Base-by-base conservation (phyloP, 2,888 invertebrate genomes). In the Mamestra brassicae region DNA sequence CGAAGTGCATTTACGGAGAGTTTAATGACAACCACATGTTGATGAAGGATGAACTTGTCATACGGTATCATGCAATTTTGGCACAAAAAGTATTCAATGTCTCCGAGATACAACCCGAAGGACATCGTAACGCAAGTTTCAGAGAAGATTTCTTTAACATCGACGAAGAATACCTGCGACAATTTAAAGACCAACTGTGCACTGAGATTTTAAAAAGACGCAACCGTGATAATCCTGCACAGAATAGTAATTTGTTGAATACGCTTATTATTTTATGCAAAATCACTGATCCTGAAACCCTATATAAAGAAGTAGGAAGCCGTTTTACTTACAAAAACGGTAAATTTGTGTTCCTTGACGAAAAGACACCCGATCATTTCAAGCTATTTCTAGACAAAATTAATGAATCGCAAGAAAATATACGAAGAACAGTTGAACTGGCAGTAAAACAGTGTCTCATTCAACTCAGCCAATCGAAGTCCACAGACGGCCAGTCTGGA, bases 31-130 rank as follows among this genome's bases (percentile, higher is more conserved):
- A 54, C 13, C 42, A 73, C 63, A 5, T 66, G 38, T 70, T 76
- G 47, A 67, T 80, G 72, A 67, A 68, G 15, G 67, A 82, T 45
- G 80, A 84, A 3, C 60, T 60, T 10, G 67, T 84, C 26, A 6
- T 70, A 6, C 61, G 13, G 8, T 84, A 79, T 38, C 84, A 84
- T 36, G 77, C 76, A 1, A 57, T 82, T 17, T 55, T 84, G 15
- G 72, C 68, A 2, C 55, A 74, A 36, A 64, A 65, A 4, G 72
- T 79, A 17, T 69, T 84, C 3, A n/a, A 74, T 7, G 42, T 82
- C 11, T 69, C 76, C 36, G 70, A 72, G 0, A 36, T 70, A 3
- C 50, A 68, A 38, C 0, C 36, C 5, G 67, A 73, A 13, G 70
- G 52, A n/a, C 45, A 65, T 4, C 72, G 84, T 8, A 38, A 10